phyloP scores from a whole-genome alignment of 2,888 invertebrate species.

The Leuctra nigra region DNA sequence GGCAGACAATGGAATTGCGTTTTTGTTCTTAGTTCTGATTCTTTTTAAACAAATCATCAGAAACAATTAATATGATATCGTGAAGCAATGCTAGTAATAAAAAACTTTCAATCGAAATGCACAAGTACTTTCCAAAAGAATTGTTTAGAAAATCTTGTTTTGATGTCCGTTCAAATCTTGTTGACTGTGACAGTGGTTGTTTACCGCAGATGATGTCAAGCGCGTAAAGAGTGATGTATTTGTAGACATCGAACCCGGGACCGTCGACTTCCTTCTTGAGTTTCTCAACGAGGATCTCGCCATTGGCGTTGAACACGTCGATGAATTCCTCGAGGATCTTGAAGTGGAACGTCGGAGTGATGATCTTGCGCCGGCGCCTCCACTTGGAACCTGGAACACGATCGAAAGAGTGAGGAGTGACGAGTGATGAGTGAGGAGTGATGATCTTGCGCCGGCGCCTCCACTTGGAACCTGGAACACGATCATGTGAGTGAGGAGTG shows the following conservation, averaged over 20 bases:
- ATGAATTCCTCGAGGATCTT: slow-evolving; percentile 66
- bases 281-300: slow-evolving; percentile 49
- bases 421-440: too few relatives aligned
- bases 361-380: slow-evolving; percentile 59
- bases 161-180: too few relatives aligned
- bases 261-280: slow-evolving; percentile 42
- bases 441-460: too few relatives aligned
- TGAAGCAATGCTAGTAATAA: too few relatives aligned
- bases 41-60: too few relatives aligned
- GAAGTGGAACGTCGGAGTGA: slow-evolving; percentile 76
- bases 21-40: not conserved
- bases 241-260: slow-evolving; percentile 42
- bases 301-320: slow-evolving; percentile 59
- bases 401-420: too few relatives aligned
- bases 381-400: slow-evolving; percentile 53
- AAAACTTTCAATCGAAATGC: too few relatives aligned
- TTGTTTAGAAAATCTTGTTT: too few relatives aligned
- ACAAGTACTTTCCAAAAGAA: too few relatives aligned
- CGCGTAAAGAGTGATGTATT: slow-evolving; percentile 28
- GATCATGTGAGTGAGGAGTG: too few relatives aligned
- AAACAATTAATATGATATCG: too few relatives aligned
- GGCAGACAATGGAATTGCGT: not conserved
- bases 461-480: too few relatives aligned
- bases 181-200: not conserved
- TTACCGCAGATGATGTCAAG: slow-evolving; percentile 33